Evolutionary conservation across 2,113 vertebrate species (phyloP), one percentile per base, ranked within the genome.

Genomic region (Seriola aureovittata): DNA sequence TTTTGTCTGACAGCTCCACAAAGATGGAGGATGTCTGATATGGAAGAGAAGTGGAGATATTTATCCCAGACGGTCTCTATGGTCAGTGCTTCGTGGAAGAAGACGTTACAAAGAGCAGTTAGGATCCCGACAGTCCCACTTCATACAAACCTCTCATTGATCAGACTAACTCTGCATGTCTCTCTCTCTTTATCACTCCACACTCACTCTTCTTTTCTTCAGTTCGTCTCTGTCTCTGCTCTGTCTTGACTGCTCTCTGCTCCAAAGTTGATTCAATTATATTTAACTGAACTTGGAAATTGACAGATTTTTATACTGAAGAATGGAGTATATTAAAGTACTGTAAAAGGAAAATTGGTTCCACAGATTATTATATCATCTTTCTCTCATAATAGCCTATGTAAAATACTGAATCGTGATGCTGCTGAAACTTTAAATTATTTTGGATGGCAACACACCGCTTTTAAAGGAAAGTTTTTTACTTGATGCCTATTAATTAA

Each of bases 21-120:
- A 8, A 68, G 64, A 74, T 29, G 19, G 66, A 79, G 23, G 50
- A 46, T 44, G 36, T 25, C 36, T 58, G 80, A 64, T 71, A 60
- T 44, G 48, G 58, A 76, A 2, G 25, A 79, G 36, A 72, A 5
- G 68, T 50, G 36, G 46, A 69, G 34, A 19, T 72, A 52, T 76
- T 78, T 70, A 50, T 75, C 65, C 69, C 74, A 38, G 52, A 40
- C 40, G 16, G 6, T 66, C 52, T 73, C 36, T 14, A 13, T 8
- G 42, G 67, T 69, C 77, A 68, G 64, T 54, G 9, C 58, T 92
- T 90, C 88, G 81, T 84, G 78, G 82, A 84, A 85, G 77, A 42
- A 76, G 59, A 57, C 14, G 4, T 80, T 40, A 32, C 36, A 60
- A 55, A 46, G 32, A 58, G 21, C 32, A 6, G 1, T 40, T 36